phyloP scores from a whole-genome alignment of 1,140 invertebrate species.

The Atta texana region DNA sequence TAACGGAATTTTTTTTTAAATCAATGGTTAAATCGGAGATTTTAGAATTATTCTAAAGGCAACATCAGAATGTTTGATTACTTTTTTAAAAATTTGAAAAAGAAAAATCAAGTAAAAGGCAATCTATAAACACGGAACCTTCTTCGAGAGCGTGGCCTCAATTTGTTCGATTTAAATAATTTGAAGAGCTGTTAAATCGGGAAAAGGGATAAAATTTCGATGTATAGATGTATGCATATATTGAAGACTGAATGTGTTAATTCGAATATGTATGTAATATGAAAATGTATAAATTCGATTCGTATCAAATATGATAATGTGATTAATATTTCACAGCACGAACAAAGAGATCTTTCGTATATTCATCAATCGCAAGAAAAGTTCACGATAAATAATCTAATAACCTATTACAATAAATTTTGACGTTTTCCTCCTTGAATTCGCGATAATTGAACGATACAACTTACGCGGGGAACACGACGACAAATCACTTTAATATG shows the following conservation, averaged over 20 bases:
- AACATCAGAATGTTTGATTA: no score
- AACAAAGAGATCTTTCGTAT: conserved; percentile 27
- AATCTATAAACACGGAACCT: not conserved
- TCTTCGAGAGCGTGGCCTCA: not conserved
- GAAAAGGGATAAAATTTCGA: conserved; percentile 11
- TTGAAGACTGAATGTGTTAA: not conserved
- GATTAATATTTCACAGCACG: conserved; percentile 43
- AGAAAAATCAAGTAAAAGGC: not conserved
- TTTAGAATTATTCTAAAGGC: no score
- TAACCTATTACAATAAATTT: not conserved
- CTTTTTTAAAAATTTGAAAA: no score
- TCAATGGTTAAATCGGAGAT: no score
- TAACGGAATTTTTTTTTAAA: no score
- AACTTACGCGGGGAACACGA: not conserved
- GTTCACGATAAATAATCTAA: conserved; percentile 1
- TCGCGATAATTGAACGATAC: not conserved
- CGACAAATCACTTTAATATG: not conserved
- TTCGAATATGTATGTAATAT: not conserved
- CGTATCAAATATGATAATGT: conserved; percentile 11
- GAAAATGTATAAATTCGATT: not conserved
- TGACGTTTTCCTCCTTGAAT: not conserved
- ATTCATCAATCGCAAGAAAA: not conserved
- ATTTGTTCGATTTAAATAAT: conserved; percentile 41
- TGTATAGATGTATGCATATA: not conserved
- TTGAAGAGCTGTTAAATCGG: conserved; percentile 18